phyloP scores from a whole-genome alignment of 2,797 vertebrate genomes.

The Paramormyrops hopkinsi region DNA sequence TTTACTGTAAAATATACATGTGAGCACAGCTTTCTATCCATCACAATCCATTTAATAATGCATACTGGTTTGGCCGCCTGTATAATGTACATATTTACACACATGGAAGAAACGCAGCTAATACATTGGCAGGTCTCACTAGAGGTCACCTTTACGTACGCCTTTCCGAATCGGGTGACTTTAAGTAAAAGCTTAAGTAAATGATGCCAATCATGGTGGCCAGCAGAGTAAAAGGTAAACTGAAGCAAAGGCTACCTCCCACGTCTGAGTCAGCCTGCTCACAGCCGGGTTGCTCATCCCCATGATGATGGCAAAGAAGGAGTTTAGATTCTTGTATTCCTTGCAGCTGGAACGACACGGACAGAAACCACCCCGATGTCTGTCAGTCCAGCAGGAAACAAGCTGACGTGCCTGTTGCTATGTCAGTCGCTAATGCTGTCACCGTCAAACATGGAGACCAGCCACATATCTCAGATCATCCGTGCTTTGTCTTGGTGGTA shows the following conservation, averaged over 20 bases:
- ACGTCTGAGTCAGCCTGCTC: conserved; percentile 84
- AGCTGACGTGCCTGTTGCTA: background rate
- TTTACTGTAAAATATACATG: background rate
- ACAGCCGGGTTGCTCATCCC: conserved; percentile 97
- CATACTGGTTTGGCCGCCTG: background rate
- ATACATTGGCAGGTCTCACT: background rate
- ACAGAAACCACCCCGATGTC: conserved; percentile 12
- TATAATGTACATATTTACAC: background rate
- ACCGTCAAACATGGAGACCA: background rate
- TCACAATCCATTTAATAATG: background rate
- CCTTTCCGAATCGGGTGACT: background rate
- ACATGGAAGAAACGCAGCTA: background rate
- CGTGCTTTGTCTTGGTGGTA: background rate
- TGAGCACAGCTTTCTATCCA: background rate
- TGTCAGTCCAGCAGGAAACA: background rate
- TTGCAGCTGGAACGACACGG: conserved; percentile 78
- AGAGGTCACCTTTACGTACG: background rate
- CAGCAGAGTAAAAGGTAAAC: background rate
- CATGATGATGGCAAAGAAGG: conserved; percentile 97
- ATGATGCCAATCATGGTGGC: background rate
- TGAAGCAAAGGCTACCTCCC: conserved; percentile 75
- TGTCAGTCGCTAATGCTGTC: background rate
- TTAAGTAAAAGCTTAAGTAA: background rate
- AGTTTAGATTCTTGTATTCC: conserved; percentile 96
- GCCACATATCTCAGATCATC: background rate